These are phyloP conservation scores for Pseudococcus longispinus DNA, from an alignment of 2,888 invertebrate species.

Conservation along the genomic window DNA sequence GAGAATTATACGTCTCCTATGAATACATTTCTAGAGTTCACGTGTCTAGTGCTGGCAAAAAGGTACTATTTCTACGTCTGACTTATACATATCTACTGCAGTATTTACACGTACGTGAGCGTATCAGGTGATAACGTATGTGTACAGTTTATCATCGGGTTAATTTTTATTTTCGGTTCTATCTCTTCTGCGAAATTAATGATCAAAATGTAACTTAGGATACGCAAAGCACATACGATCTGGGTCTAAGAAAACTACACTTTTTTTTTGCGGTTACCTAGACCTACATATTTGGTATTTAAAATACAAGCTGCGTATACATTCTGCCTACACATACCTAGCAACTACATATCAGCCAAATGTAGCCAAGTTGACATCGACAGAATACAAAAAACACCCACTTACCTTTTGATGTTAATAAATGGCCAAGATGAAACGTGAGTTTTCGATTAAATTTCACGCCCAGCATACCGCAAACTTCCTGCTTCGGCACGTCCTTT, in stretches of 20 bases:
- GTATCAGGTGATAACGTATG: too few relatives aligned
- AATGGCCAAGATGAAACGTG: background rate
- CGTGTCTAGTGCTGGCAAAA: background rate
- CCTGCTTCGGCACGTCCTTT: background rate
- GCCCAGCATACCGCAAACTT: background rate
- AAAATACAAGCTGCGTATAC: background rate
- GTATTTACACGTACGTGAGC: too few relatives aligned
- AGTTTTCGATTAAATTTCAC: background rate
- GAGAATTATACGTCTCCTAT: conserved; percentile 40
- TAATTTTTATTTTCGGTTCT: background rate
- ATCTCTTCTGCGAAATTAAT: background rate
- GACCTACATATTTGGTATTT: too few relatives aligned
- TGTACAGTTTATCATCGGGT: background rate
- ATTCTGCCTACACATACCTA: background rate
- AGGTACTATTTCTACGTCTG: background rate
- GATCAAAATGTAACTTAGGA: background rate
- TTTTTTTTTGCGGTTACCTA: too few relatives aligned
- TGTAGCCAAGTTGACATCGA: background rate
- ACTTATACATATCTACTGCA: too few relatives aligned
- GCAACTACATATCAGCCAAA: background rate
- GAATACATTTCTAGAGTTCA: background rate
- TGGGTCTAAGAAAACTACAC: background rate
- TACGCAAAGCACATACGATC: background rate
- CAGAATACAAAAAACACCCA: background rate
- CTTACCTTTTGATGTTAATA: conserved; percentile 9